phyloP scores from a whole-genome alignment of 1,140 invertebrate genomes.

The Manduca sexta region DNA sequence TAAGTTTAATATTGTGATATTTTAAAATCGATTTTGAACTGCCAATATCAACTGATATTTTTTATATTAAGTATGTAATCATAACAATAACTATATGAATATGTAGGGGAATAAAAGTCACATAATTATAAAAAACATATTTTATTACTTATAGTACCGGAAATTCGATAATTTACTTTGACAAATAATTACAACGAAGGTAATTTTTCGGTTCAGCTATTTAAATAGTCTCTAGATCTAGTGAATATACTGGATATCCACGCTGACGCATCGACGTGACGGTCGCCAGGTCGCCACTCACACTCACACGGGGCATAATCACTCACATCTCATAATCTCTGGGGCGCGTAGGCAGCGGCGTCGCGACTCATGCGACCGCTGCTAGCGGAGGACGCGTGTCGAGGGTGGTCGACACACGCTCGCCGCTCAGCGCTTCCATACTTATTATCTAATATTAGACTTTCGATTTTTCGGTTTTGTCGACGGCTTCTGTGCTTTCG shows the following conservation, averaged over 20 bases:
- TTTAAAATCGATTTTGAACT: too few relatives aligned
- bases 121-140: slow-evolving; percentile 55
- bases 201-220: slow-evolving; percentile 61
- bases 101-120: slow-evolving; percentile 13
- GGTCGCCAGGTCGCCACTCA: slow-evolving; percentile 24
- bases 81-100: background rate
- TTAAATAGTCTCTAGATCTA: slow-evolving; percentile 71
- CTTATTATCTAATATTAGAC: slow-evolving; percentile 48
- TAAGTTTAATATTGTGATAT: too few relatives aligned
- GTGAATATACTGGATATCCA: slow-evolving; percentile 45
- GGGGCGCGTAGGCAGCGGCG: background rate
- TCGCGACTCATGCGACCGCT: slow-evolving; percentile 4
- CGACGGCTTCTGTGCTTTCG: slow-evolving; percentile 32
- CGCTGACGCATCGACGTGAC: slow-evolving; percentile 19
- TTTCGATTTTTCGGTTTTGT: slow-evolving; percentile 26
- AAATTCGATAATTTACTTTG: slow-evolving; percentile 70
- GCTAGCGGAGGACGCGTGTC: slow-evolving; percentile 58
- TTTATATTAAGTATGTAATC: background rate
- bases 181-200: slow-evolving; percentile 67
- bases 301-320: slow-evolving; percentile 25
- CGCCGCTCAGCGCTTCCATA: slow-evolving; percentile 35
- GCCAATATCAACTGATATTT: too few relatives aligned
- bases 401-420: slow-evolving; percentile 63
- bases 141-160: slow-evolving; percentile 68
- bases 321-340: slow-evolving; percentile 24